These are phyloP conservation scores for Erythrolamprus reginae DNA, from an alignment of 2,113 vertebrate genomes.

Conservation along the genomic window DNA sequence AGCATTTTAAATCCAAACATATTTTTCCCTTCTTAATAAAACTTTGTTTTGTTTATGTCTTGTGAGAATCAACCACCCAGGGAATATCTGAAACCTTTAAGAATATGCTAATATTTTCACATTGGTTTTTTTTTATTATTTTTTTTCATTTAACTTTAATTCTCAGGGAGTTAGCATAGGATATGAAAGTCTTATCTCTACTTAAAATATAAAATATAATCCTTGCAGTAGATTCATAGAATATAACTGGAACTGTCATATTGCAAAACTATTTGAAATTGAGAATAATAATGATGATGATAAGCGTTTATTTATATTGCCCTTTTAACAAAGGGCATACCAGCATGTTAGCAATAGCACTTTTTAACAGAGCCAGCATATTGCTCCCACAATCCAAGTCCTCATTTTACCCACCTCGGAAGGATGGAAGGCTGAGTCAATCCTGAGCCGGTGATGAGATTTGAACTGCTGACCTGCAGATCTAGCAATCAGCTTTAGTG, in stretches of 20 bases:
- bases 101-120: neutral
- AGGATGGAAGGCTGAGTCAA: too few species aligned
- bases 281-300: too few species aligned
- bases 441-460: too few species aligned
- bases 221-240: neutral
- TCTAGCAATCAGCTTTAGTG: too few species aligned
- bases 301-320: too few species aligned
- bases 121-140: neutral
- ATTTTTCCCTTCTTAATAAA: neutral
- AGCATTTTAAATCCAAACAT: neutral
- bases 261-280: neutral
- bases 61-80: neutral
- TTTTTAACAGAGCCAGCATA: too few species aligned
- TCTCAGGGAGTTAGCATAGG: neutral
- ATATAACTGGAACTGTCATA: neutral
- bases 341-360: too few species aligned
- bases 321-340: too few species aligned
- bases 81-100: neutral
- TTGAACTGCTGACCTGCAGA: too few species aligned
- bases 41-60: neutral
- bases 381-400: too few species aligned
- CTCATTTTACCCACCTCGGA: too few species aligned
- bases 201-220: neutral
- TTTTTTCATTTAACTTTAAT: neutral
- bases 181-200: neutral